Conservation (phyloP, 1,140 invertebrate species). For the Hyphantria cunea region DNA sequence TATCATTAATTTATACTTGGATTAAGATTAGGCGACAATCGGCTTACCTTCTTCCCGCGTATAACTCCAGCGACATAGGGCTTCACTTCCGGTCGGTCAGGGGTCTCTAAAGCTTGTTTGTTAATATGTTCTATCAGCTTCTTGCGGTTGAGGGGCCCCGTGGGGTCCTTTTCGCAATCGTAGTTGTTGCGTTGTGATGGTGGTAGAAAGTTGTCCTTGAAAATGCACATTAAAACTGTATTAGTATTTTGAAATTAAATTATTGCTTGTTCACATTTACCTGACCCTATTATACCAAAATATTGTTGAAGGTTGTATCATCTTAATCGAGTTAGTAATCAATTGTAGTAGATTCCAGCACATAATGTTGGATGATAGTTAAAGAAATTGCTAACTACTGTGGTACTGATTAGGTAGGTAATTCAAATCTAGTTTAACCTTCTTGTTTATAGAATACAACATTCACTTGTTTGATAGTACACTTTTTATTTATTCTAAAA, state of each 20-base stretch:
- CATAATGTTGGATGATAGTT: too few species aligned
- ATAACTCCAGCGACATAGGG: constrained; percentile 95
- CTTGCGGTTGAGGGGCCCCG: constrained; percentile 97
- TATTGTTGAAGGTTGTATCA: too few species aligned
- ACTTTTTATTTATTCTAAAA: too few species aligned
- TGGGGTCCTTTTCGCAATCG: constrained; percentile 96
- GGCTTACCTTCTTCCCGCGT: constrained; percentile 92
- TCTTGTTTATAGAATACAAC: too few species aligned
- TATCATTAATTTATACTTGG: too few species aligned
- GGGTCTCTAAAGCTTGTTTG: constrained; percentile 98
- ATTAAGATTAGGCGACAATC: neutral
- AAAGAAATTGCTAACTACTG: too few species aligned
- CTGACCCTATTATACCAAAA: too few species aligned
- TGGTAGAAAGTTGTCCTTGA: constrained; percentile 97
- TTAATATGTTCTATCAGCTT: constrained; percentile 98
- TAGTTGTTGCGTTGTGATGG: constrained; percentile 97
- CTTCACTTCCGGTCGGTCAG: constrained; percentile 97
- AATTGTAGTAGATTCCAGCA: too few species aligned
- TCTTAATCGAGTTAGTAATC: too few species aligned
- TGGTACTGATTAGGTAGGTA: too few species aligned
- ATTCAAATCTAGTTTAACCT: too few species aligned
- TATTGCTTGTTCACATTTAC: neutral
- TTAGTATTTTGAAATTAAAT: neutral
- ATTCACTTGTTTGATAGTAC: too few species aligned
- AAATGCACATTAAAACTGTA: constrained; percentile 35